Base-by-base conservation (phyloP, 2,113 vertebrate species). In the Plectropomus leopardus region DNA sequence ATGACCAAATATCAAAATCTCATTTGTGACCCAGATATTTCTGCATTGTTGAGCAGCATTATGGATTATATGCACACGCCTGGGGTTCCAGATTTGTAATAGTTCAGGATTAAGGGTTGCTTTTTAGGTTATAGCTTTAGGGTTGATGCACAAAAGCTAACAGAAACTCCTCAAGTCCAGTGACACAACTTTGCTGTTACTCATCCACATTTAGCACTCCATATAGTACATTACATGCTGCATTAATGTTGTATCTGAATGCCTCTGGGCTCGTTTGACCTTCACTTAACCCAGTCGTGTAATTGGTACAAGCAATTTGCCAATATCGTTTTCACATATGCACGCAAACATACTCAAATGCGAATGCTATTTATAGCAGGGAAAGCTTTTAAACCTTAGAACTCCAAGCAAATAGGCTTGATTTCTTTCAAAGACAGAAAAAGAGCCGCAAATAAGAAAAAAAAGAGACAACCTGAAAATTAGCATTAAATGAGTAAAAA, bases 21-120 rank as follows among this genome's bases (percentile, higher is more conserved):
- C 3, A 3, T 75, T 75, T 64, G 48, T 85, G 82, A 72, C 75
- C 61, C 55, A 54, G 59, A 82, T 80, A 59, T 58, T 4, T 54
- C 45, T 48, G 40, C 48, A 48, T 66, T 42, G 59, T 44, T 32
- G 40, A 82, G 82, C 23, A 68, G 71, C 44, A 42, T 70, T 65
- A 83, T 76, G 67, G 79, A 85, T 88, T 85, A 85, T 26, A 78
- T 19, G 1, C 26, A 13, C 7, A 21, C 70, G 72, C 76, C 69
- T n/a, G 71, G 80, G 72, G 75, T 61, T 51, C 13, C 75, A 67
- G 17, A 75, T 83, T 80, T 83, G 63, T 70, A 50, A 83, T 65
- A 44, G 66, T 54, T 80, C 53, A 51, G 57, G 57, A 83, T 82
- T 71, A 81, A 45, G n/a, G 19, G 5, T 48, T 42, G n/a, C 45